Base-by-base conservation (phyloP, 1,140 invertebrate species). In the Monochamus saltuarius region DNA sequence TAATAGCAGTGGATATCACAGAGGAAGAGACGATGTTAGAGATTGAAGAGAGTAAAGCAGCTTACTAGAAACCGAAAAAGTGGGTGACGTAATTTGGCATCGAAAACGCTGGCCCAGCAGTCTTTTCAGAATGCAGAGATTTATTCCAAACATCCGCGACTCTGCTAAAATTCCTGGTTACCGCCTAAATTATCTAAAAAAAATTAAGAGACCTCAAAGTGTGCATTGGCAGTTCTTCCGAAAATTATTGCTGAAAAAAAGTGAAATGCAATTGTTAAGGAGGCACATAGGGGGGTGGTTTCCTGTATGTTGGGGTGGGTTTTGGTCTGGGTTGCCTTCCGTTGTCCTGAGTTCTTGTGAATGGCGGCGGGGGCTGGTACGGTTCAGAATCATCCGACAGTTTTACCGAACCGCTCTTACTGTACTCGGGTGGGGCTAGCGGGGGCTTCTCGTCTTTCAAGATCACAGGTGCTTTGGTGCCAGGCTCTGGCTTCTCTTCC, bases 401-500 rank as follows among this genome's bases (percentile, higher is more conserved):
- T 75, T 73, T 74, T 65, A 79, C 56, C 4, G 79, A 77, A 9
- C 79, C 79, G 49, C 80, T 80, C 59, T 86, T 83, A 62, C 86
- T 87, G 71, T 90, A 90, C 54, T 89, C 86, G 0, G 88, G 87
- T 4, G 89, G 89, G 7, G 88, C 87, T 56, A 94, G 77, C 0
- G 94, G 93, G 22, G 94, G 93, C 73, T 94, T 94, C 73, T 96
- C 94, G 65, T 96, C 93, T 65, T 94, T 91, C 76, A 96, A 84
- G 62, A 97, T 96, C 1, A 97, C 87, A 1, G 94, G 94, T 38
- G 88, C 87, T 79, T 95, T 95, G 68, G 93, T 92, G 29, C 88
- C 88, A 8, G 72, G 64, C 61, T 76, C 89, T 1, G 89, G 90
- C 72, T 93, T 90, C 70, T 97, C 94, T 65, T 95, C 92, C 10